phyloP scores from a whole-genome alignment of 1,140 invertebrate species.

The Scylla paramamosain region DNA sequence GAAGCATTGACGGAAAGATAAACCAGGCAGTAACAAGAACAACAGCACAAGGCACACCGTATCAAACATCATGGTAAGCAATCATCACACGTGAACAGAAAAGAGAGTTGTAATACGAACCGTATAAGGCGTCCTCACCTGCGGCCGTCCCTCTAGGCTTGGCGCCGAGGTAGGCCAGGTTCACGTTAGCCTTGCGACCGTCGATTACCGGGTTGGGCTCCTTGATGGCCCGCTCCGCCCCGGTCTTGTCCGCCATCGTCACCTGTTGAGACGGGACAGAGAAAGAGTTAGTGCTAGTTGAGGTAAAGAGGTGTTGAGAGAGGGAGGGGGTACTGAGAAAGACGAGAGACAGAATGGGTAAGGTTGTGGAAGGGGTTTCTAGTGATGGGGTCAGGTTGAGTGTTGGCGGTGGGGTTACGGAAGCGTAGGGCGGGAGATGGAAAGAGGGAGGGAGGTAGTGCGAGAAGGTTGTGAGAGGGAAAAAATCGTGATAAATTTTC shows the following conservation, averaged over 20 bases:
- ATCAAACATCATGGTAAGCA: neutral
- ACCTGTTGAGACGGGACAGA: slow-evolving; percentile 85
- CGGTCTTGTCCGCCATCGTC: slow-evolving; percentile 96
- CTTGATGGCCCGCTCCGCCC: slow-evolving; percentile 97
- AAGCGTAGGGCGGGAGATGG: neutral
- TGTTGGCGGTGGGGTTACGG: no score
- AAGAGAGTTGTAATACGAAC: slow-evolving; percentile 50
- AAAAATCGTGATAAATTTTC: neutral
- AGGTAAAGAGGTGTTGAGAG: no score
- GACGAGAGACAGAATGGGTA: neutral
- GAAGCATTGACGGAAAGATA: no score
- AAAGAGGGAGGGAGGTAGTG: neutral
- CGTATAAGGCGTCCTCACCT: slow-evolving; percentile 67
- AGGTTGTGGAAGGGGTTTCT: neutral
- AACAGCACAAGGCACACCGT: no score
- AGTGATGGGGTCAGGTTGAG: no score
- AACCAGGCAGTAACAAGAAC: no score
- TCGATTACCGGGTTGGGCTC: slow-evolving; percentile 99
- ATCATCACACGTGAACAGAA: neutral
- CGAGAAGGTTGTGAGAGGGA: neutral
- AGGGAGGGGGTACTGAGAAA: neutral
- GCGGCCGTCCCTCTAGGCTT: slow-evolving; percentile 88
- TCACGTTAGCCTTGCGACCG: slow-evolving; percentile 98
- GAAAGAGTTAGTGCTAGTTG: neutral
- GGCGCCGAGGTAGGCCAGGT: slow-evolving; percentile 97